Percentiles rank a stretch among this genome's conserved stretches.
Evolutionary conservation across 1,140 invertebrate genomes (phyloP).

Genomic region (Drosophila guanche): DNA sequence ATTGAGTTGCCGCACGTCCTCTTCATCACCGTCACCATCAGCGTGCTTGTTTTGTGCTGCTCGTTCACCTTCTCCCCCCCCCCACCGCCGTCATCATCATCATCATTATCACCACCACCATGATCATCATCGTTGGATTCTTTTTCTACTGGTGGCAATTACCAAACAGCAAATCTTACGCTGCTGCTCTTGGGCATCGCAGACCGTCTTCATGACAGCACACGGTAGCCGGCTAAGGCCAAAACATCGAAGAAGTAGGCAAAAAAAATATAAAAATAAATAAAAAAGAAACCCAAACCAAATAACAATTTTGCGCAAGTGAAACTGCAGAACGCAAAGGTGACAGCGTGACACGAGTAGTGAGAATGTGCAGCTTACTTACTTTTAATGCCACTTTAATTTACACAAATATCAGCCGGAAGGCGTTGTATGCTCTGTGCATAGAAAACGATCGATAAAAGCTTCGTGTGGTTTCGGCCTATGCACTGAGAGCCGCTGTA

Average conservation of each 20-base stretch:
- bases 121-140: conserved; percentile 5
- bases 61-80: neutral
- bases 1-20: conserved; percentile 68
- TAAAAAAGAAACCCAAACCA: conserved; percentile 23
- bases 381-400: no score
- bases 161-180: conserved; percentile 57
- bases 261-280: neutral
- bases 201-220: neutral
- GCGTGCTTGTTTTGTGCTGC: conserved; percentile 9
- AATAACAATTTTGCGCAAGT: conserved; percentile 55
- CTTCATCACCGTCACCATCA: conserved; percentile 36
- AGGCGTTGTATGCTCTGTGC: no score
- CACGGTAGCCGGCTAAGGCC: conserved; percentile 47
- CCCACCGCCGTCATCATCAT: neutral
- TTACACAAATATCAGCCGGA: no score
- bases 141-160: conserved; percentile 55
- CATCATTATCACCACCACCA: no score
- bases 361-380: no score
- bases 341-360: conserved; percentile 5
- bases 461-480: no score
- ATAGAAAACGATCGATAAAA: no score
- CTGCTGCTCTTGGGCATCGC: conserved; percentile 14
- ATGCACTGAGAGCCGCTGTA: no score
- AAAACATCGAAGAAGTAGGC: neutral
- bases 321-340: conserved; percentile 13